Base-by-base conservation (phyloP, 2,113 vertebrate species). In the Phylloscopus trochilus region DNA sequence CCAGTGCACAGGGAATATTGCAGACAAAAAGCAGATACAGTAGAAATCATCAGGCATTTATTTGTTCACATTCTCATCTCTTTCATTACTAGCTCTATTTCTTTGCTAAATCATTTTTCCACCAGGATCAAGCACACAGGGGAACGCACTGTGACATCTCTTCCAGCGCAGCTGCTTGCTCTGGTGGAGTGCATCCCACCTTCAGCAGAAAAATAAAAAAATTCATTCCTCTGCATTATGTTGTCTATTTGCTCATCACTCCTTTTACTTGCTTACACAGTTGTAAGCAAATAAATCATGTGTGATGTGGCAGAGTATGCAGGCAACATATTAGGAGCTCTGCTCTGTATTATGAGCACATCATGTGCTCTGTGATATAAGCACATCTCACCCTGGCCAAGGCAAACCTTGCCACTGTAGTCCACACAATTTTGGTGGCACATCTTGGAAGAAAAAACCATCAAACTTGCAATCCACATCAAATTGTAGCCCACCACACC, bases 261-360 rank as follows among this genome's bases (percentile, higher is more conserved):
- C 44, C 31, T 74, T 53, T 51, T 20, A 23, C 51, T 64, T 88
- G 27, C 35, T 83, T 60, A 21, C 35, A 74, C 31, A 60, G 46
- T 46, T 37, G 41, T 10, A 58, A 47, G 46, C 46, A 47, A 46
- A 47, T 22, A 47, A 20, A 47, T 47, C 46, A 47, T 47, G 16
- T 53, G 15, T 39, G 26, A 66, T 21, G 59, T 9, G 22, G 20
- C 41, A 15, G 20, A 27, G 10, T 21, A 52, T 10, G 17, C 4
- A 18, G 27, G 28, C 33, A 63, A 41, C 0, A 0, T 7, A 8
- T 9, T 51, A 60, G 0, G 0, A 84, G 62, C 21, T 70, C 28
- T 66, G 52, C 37, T 59, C 16, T 51, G 8, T 19, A 8, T 24
- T 49, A 26, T 3, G 10, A 7, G 28, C 49, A 39, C 27, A 20